Evolutionary conservation across 2,888 invertebrate genomes (phyloP).

Genomic region (Drosophila helvetica): DNA sequence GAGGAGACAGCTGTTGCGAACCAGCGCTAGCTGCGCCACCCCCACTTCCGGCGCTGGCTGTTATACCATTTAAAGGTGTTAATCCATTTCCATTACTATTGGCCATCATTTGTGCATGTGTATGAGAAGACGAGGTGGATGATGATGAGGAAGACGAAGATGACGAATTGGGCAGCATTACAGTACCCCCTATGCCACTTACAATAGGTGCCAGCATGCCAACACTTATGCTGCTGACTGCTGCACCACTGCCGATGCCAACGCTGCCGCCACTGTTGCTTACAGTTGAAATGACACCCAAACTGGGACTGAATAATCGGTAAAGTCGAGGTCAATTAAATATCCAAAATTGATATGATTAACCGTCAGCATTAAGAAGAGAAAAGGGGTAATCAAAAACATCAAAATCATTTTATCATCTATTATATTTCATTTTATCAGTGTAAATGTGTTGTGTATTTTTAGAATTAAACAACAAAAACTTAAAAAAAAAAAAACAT

Average conservation of each 20-base stretch:
- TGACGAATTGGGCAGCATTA: conserved; percentile 81
- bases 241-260: conserved; percentile 53
- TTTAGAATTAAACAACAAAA: neutral
- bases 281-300: conserved; percentile 57
- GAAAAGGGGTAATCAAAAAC: conserved; percentile 36
- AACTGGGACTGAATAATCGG: conserved; percentile 64
- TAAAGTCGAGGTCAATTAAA: conserved; percentile 31
- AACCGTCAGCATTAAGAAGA: conserved; percentile 46
- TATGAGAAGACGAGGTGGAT: conserved; percentile 80
- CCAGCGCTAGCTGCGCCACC: conserved; percentile 87
- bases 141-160: conserved; percentile 82
- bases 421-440: conserved; percentile 12
- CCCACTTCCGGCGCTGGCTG: conserved; percentile 45
- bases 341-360: conserved; percentile 44
- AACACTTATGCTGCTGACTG: conserved; percentile 58
- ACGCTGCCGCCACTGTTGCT: conserved; percentile 51
- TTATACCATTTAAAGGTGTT: conserved; percentile 48
- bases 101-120: conserved; percentile 79
- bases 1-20: conserved; percentile 88
- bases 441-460: conserved; percentile 10
- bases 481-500: neutral
- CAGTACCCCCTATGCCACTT: conserved; percentile 83
- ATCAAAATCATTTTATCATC: conserved; percentile 34
- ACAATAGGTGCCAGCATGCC: conserved; percentile 77
- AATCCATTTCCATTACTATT: conserved; percentile 59